These are phyloP conservation scores for Eupeodes corollae DNA, from an alignment of 1,140 invertebrate genomes.

Conservation along the genomic window DNA sequence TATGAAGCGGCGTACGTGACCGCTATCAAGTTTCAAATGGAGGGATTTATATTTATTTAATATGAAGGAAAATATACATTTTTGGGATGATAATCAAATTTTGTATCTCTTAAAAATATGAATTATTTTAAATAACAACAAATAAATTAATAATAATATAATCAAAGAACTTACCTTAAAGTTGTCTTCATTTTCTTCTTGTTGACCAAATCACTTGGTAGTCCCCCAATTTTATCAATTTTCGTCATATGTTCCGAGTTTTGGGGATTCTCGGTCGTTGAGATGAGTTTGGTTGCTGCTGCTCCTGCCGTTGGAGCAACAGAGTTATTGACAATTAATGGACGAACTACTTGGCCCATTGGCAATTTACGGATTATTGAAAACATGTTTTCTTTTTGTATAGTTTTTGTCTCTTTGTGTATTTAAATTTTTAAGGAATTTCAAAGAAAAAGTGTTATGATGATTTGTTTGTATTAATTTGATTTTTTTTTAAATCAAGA, in stretches of 20 bases:
- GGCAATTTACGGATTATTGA: not conserved
- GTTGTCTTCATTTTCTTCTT: constrained; percentile 29
- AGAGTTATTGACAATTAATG: not conserved
- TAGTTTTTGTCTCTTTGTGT: not conserved
- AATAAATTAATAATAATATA: too few relatives aligned
- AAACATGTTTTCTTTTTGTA: not conserved
- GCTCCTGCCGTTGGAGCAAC: not conserved
- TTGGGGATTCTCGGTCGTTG: not conserved
- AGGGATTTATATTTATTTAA: too few relatives aligned
- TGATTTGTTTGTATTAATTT: too few relatives aligned
- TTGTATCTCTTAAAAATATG: too few relatives aligned
- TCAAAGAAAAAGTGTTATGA: too few relatives aligned
- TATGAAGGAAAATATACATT: too few relatives aligned
- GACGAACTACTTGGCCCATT: not conserved
- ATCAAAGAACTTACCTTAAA: constrained; percentile 18
- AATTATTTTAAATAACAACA: too few relatives aligned
- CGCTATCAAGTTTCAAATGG: too few relatives aligned
- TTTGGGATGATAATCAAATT: too few relatives aligned
- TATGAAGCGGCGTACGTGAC: too few relatives aligned
- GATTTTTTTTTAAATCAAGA: too few relatives aligned
- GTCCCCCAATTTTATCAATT: constrained; percentile 25
- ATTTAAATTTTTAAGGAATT: too few relatives aligned
- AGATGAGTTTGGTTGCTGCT: not conserved
- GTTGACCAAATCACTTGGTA: constrained; percentile 24
- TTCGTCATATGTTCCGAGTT: constrained; percentile 14